Evolutionary conservation across 2,888 invertebrate genomes (phyloP).

Genomic region (Drosophila pegasa): DNA sequence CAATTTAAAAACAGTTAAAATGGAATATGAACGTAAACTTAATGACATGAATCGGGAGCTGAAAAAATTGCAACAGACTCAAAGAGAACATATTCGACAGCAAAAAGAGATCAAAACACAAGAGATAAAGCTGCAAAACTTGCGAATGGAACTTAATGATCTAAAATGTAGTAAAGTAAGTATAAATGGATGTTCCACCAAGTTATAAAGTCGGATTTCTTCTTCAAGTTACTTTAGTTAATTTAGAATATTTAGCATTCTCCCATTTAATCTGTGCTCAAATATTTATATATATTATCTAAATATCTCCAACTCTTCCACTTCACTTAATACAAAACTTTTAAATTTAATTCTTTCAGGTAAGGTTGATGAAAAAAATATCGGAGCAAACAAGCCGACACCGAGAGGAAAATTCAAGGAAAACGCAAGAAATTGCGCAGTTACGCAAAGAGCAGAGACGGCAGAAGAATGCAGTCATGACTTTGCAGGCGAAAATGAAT

Average conservation of each 20-base stretch:
- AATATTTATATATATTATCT: too few species aligned
- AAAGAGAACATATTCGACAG: conserved; percentile 94
- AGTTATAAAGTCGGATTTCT: too few species aligned
- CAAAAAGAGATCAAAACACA: conserved; percentile 91
- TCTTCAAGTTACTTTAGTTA: too few species aligned
- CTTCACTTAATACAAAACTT: background rate
- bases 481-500: conserved; percentile 94
- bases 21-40: conserved; percentile 95
- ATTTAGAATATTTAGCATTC: too few species aligned
- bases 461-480: conserved; percentile 94
- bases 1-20: conserved; percentile 91
- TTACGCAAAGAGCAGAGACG: conserved; percentile 94
- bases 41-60: conserved; percentile 93
- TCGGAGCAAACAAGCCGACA: conserved; percentile 95
- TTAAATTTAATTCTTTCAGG: conserved; percentile 83
- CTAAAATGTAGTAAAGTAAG: conserved; percentile 93
- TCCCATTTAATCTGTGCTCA: too few species aligned
- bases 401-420: conserved; percentile 91
- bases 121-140: conserved; percentile 90
- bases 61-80: conserved; percentile 93
- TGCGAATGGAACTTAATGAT: conserved; percentile 91
- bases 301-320: background rate
- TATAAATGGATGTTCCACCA: too few species aligned
- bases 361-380: conserved; percentile 95
- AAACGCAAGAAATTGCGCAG: conserved; percentile 95